A percentile compares a stretch with the other conserved stretches of the same genome.
phyloP scores from a whole-genome alignment of 2,888 invertebrate genomes.

The Eustalomyia histrio region DNA sequence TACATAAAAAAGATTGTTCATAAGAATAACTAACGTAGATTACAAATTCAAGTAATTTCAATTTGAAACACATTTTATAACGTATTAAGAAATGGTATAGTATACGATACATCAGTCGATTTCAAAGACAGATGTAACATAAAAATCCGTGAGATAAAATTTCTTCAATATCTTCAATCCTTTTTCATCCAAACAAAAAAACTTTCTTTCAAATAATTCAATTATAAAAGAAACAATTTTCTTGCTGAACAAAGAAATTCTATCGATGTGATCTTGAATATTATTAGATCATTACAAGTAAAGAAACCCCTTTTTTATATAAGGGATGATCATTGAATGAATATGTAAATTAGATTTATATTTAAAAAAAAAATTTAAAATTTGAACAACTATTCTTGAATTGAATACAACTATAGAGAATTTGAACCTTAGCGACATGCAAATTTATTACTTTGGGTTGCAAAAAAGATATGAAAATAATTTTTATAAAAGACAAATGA shows the following conservation, averaged over 20 bases:
- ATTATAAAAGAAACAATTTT: constrained; percentile 40
- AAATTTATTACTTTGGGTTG: constrained; percentile 66
- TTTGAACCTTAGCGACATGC: constrained; percentile 66
- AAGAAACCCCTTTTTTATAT: neutral
- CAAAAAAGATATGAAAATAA: constrained; percentile 62
- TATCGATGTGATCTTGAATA: constrained; percentile 33
- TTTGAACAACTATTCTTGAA: constrained; percentile 65
- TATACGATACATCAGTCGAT: constrained; percentile 20
- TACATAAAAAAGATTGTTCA: constrained; percentile 18
- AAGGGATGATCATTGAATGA: constrained; percentile 57
- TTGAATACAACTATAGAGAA: neutral
- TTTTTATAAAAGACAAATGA: constrained; percentile 70
- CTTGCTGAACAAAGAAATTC: constrained; percentile 9
- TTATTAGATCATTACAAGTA: neutral
- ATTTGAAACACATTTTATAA: constrained; percentile 27
- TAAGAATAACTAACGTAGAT: constrained; percentile 21
- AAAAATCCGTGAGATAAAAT: constrained; percentile 38
- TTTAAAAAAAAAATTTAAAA: constrained; percentile 61
- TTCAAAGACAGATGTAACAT: constrained; percentile 54
- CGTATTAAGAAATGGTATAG: neutral
- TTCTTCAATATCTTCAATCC: constrained; percentile 35
- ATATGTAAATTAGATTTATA: constrained; percentile 68
- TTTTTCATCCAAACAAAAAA: constrained; percentile 19
- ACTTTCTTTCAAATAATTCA: constrained; percentile 24
- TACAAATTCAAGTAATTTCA: constrained; percentile 24